phyloP scores from a whole-genome alignment of 2,888 invertebrate species.

The Phragmatobia fuliginosa region DNA sequence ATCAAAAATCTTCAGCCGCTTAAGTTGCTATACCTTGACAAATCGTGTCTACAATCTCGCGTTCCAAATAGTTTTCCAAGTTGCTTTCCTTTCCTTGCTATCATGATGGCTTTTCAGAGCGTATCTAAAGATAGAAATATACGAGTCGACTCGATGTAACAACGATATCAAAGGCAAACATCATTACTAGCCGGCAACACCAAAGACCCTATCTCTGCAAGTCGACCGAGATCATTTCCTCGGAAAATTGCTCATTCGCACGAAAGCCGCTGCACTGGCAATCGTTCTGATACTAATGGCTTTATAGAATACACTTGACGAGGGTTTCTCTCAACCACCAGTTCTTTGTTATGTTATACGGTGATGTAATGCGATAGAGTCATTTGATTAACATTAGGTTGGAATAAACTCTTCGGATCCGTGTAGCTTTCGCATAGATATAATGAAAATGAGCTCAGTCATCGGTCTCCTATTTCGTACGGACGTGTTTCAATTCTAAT shows the following conservation, averaged over 20 bases:
- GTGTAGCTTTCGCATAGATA: conserved; percentile 65
- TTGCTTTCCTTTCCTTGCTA: conserved; percentile 29
- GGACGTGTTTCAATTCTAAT: conserved; percentile 53
- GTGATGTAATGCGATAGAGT: conserved; percentile 64
- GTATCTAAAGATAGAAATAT: conserved; percentile 54
- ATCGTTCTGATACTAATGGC: conserved; percentile 45
- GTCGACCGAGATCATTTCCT: conserved; percentile 63
- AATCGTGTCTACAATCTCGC: conserved; percentile 65
- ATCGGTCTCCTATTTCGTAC: conserved; percentile 54
- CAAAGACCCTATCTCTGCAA: conserved; percentile 58
- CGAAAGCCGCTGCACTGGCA: conserved; percentile 43
- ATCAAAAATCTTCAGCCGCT: conserved; percentile 60
- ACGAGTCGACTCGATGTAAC: conserved; percentile 45
- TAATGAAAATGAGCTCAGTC: conserved; percentile 65
- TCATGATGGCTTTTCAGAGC: conserved; percentile 36
- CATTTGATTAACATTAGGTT: conserved; percentile 65
- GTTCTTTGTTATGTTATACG: conserved; percentile 50
- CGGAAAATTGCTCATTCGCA: conserved; percentile 69
- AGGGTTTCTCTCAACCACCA: conserved; percentile 44
- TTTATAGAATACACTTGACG: conserved; percentile 55
- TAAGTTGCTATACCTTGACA: conserved; percentile 64
- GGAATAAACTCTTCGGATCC: conserved; percentile 57
- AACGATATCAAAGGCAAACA: conserved; percentile 54
- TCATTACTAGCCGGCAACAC: conserved; percentile 52
- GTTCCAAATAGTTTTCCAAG: conserved; percentile 50